Base-by-base conservation (phyloP, 2,113 vertebrate species). In the Chrysochloris asiatica region DNA sequence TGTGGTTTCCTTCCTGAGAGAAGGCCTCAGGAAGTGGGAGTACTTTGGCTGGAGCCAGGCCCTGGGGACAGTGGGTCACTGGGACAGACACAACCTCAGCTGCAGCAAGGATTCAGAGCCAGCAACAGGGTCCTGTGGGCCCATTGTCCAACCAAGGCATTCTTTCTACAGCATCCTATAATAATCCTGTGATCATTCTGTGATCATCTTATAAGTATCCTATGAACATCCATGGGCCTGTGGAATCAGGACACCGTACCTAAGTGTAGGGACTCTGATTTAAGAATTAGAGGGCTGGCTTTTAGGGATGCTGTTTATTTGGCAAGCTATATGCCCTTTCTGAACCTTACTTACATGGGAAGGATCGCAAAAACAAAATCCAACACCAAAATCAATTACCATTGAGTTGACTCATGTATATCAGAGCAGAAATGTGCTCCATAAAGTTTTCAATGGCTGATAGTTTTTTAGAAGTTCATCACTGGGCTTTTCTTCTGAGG, bases 1-100 rank as follows among this genome's bases (percentile, higher is more conserved):
- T 92, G 69, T 90, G 92, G 80, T 95, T 97, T 96, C 94, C 96
- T 97, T 97, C 95, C 90, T 95, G 89, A 93, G 81, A 95, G 50
- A 54, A 90, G 86, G 77, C 16, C 41, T 65, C 81, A 95, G 95
- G 95, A 96, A 95, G 91, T 94, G 61, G 86, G 77, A 0, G 12
- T 92, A 22, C 43, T 83, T 90, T 78, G 59, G 93, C 24, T 9
- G 75, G 67, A 92, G 52, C 48, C n/a, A 83, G 83, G 79, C 45
- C 81, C 12, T 19, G 47, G 80, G 67, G 76, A 94, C 52, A 50
- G 36, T 22, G 63, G 24, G n/a, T 81, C 36, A 47, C 36, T 61
- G 83, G 43, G 56, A 19, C 10, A 86, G 81, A 24, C 17, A 26
- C 3, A 2, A 38, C 73, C 71, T 95, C 26, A 24, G 71, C 0